Evolutionary conservation across 2,888 invertebrate species (phyloP).

Genomic region (Ennomos quercinarius): DNA sequence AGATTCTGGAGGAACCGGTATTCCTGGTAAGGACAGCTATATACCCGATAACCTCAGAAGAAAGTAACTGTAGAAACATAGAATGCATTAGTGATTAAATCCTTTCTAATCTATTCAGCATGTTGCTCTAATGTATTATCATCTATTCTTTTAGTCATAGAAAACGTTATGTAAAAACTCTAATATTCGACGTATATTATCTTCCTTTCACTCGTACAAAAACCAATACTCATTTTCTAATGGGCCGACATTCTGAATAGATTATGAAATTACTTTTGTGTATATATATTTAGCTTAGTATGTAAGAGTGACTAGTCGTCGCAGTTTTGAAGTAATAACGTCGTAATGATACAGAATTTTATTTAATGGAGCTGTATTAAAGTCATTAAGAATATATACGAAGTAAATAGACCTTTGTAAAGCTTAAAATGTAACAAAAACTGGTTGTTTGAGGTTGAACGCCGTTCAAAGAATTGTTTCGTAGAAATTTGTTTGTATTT

Average conservation of each 20-base stretch:
- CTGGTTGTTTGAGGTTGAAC: constrained; percentile 10
- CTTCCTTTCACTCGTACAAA: constrained; percentile 15
- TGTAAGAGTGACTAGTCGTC: constrained; percentile 72
- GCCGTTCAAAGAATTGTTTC: constrained; percentile 4
- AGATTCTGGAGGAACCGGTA: constrained; percentile 93
- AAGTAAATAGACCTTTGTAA: background rate
- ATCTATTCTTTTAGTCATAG: constrained; percentile 17
- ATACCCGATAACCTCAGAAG: constrained; percentile 88
- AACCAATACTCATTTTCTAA: constrained; percentile 28
- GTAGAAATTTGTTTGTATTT: constrained; percentile 3
- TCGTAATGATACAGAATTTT: constrained; percentile 11
- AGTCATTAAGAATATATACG: background rate
- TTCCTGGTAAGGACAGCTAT: constrained; percentile 92
- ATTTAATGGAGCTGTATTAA: constrained; percentile 7
- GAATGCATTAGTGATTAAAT: constrained; percentile 33
- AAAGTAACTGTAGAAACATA: constrained; percentile 54
- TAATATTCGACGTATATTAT: background rate
- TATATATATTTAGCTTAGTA: constrained; percentile 53
- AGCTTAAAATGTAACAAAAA: background rate
- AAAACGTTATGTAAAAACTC: background rate
- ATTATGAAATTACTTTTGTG: constrained; percentile 49
- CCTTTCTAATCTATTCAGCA: constrained; percentile 49
- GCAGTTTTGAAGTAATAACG: constrained; percentile 40
- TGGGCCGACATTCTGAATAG: constrained; percentile 51
- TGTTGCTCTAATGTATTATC: constrained; percentile 17